These are phyloP conservation scores for Clupea harengus DNA, from an alignment of 2,113 vertebrate genomes.

Conservation along the genomic window DNA sequence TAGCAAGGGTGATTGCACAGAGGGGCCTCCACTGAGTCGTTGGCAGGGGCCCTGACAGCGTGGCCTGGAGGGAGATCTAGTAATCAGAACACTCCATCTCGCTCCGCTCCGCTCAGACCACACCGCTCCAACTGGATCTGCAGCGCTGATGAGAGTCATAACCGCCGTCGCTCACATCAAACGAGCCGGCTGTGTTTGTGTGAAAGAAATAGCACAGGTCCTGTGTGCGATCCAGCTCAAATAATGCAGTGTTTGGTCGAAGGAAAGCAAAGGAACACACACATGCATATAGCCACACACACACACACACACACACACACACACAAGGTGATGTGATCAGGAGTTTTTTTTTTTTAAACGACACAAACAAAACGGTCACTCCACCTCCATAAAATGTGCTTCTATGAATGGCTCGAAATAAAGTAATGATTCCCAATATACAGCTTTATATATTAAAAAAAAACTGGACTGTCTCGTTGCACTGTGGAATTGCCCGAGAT, in stretches of 20 bases:
- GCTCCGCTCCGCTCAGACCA: background rate
- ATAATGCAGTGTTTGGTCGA: background rate
- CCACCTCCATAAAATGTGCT: background rate
- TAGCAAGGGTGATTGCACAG: conserved; percentile 36
- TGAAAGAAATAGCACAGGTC: conserved; percentile 5
- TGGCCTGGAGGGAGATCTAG: conserved; percentile 1
- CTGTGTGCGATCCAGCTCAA: background rate
- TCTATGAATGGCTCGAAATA: background rate
- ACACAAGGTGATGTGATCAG: background rate
- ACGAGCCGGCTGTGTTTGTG: background rate
- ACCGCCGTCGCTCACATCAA: background rate
- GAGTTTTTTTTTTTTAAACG: no score
- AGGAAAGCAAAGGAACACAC: background rate
- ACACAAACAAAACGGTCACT: background rate
- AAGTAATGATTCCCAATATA: conserved; percentile 36
- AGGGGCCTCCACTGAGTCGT: conserved; percentile 19
- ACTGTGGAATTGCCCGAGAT: conserved; percentile 25
- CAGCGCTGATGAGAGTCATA: background rate
- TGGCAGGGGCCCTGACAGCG: conserved; percentile 33
- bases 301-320: conserved; percentile 15
- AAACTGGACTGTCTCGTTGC: background rate
- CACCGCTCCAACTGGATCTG: background rate
- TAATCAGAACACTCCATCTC: conserved; percentile 20
- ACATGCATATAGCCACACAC: background rate
- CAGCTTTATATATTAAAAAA: conserved; percentile 27